Evolutionary conservation across 2,113 vertebrate species (phyloP).

Genomic region (Strix aluco): DNA sequence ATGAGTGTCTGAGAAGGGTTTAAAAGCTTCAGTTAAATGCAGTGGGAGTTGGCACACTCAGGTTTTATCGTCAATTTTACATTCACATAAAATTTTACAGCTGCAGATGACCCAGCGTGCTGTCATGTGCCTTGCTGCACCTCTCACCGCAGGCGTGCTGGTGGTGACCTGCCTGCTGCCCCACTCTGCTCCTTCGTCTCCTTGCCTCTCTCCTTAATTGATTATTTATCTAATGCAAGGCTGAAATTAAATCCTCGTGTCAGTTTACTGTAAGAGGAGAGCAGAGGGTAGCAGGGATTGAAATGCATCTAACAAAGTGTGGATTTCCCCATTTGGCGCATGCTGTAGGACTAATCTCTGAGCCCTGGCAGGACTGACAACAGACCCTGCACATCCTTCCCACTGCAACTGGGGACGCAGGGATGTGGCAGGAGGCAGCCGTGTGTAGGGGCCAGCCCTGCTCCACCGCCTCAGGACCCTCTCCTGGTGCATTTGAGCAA

Average conservation of each 20-base stretch:
- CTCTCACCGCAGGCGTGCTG: rapidly evolving
- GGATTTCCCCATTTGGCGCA: constrained; percentile 75
- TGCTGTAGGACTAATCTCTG: constrained; percentile 71
- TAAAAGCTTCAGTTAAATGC: not conserved
- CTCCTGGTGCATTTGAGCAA: not conserved
- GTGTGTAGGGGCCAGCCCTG: rapidly evolving
- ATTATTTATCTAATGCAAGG: not conserved
- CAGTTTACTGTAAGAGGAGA: not conserved
- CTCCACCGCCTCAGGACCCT: not conserved
- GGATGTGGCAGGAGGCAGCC: not conserved
- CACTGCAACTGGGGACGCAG: not conserved
- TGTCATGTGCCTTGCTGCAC: not conserved
- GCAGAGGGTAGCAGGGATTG: not conserved
- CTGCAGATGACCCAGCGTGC: not conserved
- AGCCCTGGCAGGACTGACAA: constrained; percentile 73
- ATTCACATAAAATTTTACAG: not conserved
- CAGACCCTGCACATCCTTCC: constrained; percentile 65
- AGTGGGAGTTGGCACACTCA: not conserved
- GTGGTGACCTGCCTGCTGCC: not conserved
- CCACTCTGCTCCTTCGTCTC: not conserved
- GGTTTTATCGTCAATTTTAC: not conserved
- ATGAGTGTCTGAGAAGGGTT: not conserved
- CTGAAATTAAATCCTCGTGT: not conserved
- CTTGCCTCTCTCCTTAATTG: not conserved
- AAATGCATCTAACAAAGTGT: constrained; percentile 73